These are phyloP conservation scores for Troglohyphantes excavatus DNA, from an alignment of 2,888 invertebrate genomes.

Conservation along the genomic window DNA sequence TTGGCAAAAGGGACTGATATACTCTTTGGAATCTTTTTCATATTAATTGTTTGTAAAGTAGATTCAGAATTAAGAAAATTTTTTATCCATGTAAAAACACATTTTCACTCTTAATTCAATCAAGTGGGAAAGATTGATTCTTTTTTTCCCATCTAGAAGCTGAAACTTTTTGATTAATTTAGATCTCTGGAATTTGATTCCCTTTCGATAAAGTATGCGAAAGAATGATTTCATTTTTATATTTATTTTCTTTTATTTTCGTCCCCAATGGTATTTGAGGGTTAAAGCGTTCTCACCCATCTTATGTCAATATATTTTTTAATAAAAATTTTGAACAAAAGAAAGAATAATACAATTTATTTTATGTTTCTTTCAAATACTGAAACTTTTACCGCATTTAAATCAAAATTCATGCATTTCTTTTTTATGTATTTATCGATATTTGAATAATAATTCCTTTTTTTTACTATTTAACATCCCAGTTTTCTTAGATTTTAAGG, in stretches of 20 bases:
- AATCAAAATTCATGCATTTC: no score
- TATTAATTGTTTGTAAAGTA: conserved; percentile 61
- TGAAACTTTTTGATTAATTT: conserved; percentile 58
- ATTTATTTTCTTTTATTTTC: conserved; percentile 4
- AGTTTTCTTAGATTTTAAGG: no score
- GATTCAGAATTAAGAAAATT: conserved; percentile 46
- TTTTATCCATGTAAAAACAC: conserved; percentile 40
- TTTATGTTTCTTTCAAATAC: no score
- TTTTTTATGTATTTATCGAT: no score
- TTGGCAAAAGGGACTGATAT: conserved; percentile 33
- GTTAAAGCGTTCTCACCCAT: neutral
- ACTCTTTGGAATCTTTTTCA: conserved; percentile 56
- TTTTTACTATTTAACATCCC: no score
- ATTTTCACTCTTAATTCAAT: conserved; percentile 66
- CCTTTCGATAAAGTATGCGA: conserved; percentile 4
- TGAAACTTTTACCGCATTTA: no score
- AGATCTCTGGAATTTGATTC: conserved; percentile 52
- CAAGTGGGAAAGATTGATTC: conserved; percentile 33
- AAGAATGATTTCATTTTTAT: conserved; percentile 20
- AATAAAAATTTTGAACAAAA: neutral
- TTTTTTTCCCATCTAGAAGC: conserved; percentile 32
- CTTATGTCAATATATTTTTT: neutral
- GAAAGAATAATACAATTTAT: no score
- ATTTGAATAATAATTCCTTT: no score
- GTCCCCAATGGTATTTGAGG: neutral